Base-by-base conservation (phyloP, 2,797 vertebrate species). In the Eulemur coronatus region DNA sequence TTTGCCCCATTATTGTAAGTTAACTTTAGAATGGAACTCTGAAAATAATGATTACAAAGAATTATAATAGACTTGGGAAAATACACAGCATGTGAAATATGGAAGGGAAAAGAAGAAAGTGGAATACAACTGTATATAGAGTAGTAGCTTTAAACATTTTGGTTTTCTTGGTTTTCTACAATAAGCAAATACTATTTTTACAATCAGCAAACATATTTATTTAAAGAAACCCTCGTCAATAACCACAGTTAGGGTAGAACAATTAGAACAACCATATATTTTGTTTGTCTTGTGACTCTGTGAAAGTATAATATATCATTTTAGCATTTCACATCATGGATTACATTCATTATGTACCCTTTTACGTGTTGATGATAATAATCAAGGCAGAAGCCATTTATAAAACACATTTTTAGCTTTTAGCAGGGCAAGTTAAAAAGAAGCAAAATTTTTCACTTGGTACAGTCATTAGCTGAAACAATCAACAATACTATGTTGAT, bases 231-330 rank as follows among this genome's bases (percentile, higher is more conserved):
- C 5, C 8, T 89, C 41, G 3, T 59, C 59, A 69, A 73, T 72
- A 73, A 82, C 6, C 10, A 92, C 50, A 76, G n/a, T 33, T 87
- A 82, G 5, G 30, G 26, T 76, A 92, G 61, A 92, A 70, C 14
- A 72, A 78, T 78, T 79, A 81, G 28, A 88, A 67, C 4, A 95
- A 1, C 7, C 30, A 46, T 48, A 5, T 50, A 78, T 81, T 84
- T 92, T 88, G n/a, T 85, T 73, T 90, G 28, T 67, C 65, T 95
- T 70, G 72, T 50, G 33, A 59, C 4, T 67, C 76, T 26, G 67
- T 81, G 28, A 57, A 75, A 84, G n/a, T 38, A 88, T 70, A 84
- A 85, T 59, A 75, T 91, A 84, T 95, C 91, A 65, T 92, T 97
- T 97, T 14, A 89, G 13, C 35, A 89, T 78, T 94, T 91, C 26